These are phyloP conservation scores for Microtus oregoni DNA, from an alignment of 2,113 vertebrate species.

Conservation along the genomic window DNA sequence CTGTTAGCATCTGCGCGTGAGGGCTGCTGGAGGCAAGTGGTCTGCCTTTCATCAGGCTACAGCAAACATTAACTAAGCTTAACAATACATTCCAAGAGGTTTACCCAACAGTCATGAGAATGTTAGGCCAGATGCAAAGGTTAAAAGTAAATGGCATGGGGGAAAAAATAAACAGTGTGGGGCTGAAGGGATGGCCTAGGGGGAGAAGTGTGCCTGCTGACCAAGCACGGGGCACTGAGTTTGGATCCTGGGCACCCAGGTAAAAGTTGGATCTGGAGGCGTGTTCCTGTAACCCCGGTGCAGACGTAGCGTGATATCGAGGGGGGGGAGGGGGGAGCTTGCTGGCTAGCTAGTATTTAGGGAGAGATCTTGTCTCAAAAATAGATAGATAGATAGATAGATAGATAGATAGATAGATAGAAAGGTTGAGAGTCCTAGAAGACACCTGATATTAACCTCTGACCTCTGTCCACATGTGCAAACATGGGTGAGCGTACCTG, in stretches of 20 bases:
- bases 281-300: background rate
- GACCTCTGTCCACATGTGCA: background rate
- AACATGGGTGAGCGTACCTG: background rate
- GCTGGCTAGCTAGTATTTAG: background rate
- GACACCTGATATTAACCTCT: background rate
- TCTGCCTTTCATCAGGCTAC: slow-evolving; percentile 14
- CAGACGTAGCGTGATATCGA: no score
- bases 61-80: slow-evolving; percentile 14
- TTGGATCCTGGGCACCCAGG: background rate
- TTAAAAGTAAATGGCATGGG: background rate
- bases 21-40: background rate
- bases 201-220: background rate
- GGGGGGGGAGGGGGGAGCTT: no score
- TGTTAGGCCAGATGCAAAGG: background rate
- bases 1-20: background rate
- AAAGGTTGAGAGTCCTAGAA: background rate
- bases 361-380: background rate
- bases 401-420: background rate
- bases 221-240: background rate
- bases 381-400: background rate
- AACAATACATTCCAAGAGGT: slow-evolving; percentile 38
- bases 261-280: background rate
- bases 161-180: background rate
- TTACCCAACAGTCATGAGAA: slow-evolving; percentile 3
- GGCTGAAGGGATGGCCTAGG: background rate